phyloP scores from a whole-genome alignment of 2,797 vertebrate genomes.

The Hydrocynus forskahlii region DNA sequence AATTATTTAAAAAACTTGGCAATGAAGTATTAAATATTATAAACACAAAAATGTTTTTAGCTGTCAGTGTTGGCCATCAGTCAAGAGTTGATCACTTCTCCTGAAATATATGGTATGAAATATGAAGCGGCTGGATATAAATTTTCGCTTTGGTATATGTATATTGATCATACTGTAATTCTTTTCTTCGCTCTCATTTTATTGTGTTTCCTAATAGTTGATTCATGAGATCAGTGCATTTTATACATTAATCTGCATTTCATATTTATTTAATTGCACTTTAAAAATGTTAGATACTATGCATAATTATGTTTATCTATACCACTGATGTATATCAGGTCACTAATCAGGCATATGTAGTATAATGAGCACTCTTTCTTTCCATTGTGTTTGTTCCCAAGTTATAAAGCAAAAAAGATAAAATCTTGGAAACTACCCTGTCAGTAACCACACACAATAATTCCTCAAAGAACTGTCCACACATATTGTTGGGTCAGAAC shows the following conservation, averaged over 20 bases:
- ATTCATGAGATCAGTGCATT: neutral
- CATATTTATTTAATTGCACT: neutral
- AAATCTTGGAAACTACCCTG: neutral
- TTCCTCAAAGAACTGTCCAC: conserved; percentile 6
- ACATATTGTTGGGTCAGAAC: neutral
- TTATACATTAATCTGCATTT: neutral
- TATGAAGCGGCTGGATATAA: too few species aligned
- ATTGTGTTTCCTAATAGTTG: too few species aligned
- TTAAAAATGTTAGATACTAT: neutral
- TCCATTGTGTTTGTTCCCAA: conserved; percentile 22
- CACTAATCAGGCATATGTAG: conserved; percentile 17
- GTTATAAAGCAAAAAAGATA: neutral
- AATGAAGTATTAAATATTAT: too few species aligned
- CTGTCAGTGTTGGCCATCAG: too few species aligned
- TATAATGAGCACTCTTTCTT: conserved; percentile 21
- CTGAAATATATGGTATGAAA: too few species aligned
- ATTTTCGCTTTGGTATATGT: too few species aligned
- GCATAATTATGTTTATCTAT: neutral
- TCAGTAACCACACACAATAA: neutral
- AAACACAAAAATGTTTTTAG: too few species aligned
- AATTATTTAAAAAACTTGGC: too few species aligned
- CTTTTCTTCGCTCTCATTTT: too few species aligned
- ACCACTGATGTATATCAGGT: conserved; percentile 8
- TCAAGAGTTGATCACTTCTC: too few species aligned
- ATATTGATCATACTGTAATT: neutral